These are phyloP conservation scores for Ctenomys sociabilis DNA, from an alignment of 2,113 vertebrate genomes.

Conservation along the genomic window DNA sequence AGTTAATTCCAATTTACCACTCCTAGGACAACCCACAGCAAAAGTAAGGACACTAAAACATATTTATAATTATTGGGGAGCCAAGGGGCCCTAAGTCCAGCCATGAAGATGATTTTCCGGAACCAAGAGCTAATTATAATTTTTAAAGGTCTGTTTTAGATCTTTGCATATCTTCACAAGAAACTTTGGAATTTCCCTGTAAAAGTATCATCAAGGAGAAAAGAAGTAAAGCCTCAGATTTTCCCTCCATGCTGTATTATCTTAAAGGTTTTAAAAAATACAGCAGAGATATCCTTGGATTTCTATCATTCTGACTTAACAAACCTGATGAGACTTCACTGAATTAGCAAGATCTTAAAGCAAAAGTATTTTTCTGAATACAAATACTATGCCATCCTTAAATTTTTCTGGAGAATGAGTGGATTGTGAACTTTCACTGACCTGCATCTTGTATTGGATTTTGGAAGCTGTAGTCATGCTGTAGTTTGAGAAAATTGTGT, in stretches of 20 bases:
- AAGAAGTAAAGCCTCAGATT: constrained; percentile 4
- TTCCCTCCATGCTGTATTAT: not conserved
- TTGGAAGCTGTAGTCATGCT: not conserved
- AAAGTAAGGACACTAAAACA: too few relatives aligned
- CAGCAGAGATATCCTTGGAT: not conserved
- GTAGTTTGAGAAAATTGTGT: not conserved
- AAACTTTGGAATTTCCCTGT: constrained; percentile 45
- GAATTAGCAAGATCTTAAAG: not conserved
- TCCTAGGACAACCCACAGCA: too few relatives aligned
- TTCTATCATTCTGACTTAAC: constrained; percentile 24
- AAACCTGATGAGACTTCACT: not conserved
- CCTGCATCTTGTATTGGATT: not conserved
- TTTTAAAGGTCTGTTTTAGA: constrained; percentile 65
- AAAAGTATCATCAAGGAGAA: not conserved
- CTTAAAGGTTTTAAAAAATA: not conserved
- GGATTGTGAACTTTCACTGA: not conserved
- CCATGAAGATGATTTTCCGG: too few relatives aligned
- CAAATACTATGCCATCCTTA: not conserved
- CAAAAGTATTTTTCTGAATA: not conserved
- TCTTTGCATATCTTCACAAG: not conserved
- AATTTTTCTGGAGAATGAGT: not conserved
- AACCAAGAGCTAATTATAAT: constrained; percentile 14
- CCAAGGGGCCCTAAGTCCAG: too few relatives aligned
- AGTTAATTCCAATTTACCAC: too few relatives aligned
- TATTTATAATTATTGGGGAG: too few relatives aligned